These are phyloP conservation scores for Caranx melampygus DNA, from an alignment of 2,113 vertebrate species.

Conservation along the genomic window DNA sequence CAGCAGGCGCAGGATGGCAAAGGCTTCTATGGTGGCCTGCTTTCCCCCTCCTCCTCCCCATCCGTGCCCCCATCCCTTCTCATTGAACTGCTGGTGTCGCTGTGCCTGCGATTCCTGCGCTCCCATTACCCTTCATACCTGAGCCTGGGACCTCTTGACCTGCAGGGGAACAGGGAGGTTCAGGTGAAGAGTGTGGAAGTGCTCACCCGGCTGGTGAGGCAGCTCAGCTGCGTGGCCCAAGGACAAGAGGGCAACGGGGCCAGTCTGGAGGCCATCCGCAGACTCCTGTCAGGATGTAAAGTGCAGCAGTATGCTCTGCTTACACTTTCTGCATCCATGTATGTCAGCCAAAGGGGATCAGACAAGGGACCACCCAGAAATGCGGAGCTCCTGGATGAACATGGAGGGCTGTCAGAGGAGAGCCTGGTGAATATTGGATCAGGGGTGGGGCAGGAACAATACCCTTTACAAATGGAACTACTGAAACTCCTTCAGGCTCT, in stretches of 20 bases:
- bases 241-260: slow-evolving; percentile 68
- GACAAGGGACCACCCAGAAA: slow-evolving; percentile 49
- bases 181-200: slow-evolving; percentile 97
- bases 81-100: slow-evolving; percentile 91
- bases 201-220: slow-evolving; percentile 87
- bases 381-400: slow-evolving; percentile 66
- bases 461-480: slow-evolving; percentile 93
- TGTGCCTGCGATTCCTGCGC: slow-evolving; percentile 92
- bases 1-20: slow-evolving; percentile 91
- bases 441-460: slow-evolving; percentile 91
- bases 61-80: slow-evolving; percentile 87
- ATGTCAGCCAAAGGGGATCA: slow-evolving; percentile 86
- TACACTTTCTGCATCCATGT: slow-evolving; percentile 93
- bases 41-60: slow-evolving; percentile 81
- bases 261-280: slow-evolving; percentile 80
- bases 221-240: slow-evolving; percentile 85
- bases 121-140: slow-evolving; percentile 93
- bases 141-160: slow-evolving; percentile 85
- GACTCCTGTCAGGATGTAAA: slow-evolving; percentile 87
- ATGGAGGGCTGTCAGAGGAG: slow-evolving; percentile 88
- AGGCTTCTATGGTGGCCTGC: slow-evolving; percentile 91
- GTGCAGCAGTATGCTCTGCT: slow-evolving; percentile 94
- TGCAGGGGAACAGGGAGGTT: slow-evolving; percentile 93
- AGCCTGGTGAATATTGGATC: slow-evolving; percentile 88
- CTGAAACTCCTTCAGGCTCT: slow-evolving; percentile 94